Base-by-base conservation (phyloP, 2,888 invertebrate species). In the Ectemnius cavifrons region DNA sequence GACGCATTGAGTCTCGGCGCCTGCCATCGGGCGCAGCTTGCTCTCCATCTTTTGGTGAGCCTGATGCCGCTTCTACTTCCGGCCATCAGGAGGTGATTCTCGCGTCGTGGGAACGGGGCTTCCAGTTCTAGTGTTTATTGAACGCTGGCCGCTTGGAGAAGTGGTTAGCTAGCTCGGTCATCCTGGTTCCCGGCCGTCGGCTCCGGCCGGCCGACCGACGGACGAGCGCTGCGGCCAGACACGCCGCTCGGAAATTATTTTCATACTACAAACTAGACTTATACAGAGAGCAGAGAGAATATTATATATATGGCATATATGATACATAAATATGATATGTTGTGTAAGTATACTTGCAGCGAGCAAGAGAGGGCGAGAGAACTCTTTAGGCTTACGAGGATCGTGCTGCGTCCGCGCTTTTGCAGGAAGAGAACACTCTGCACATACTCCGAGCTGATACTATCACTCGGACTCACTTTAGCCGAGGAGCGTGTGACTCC, bases 111-210 rank as follows among this genome's bases (percentile, higher is more conserved):
- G 84, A 82, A 86, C 84, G 83, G 87, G 86, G 88, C 89, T 89
- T 89, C 89, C 89, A 89, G 83, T 86, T 83, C 80, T 88, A 88
- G 88, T 86, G 85, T 87, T 87, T 88, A 88, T 83, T 84, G 83
- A 80, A 77, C 80, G 80, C 72, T 80, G 75, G 67, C 75, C 84
- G 75, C 65, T 57, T 73, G 79, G 81, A 70, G 37, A 37, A 63
- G 58, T 70, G 74, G 73, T 61, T 28, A 46, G 63, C 61, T 63
- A 56, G 62, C 63, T 37, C 66, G 64, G 70, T 23, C 49, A 67
- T 65, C 45, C 73, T 71, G 65, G 64, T 73, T 70, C 71, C 75
- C 78, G 78, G 60, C 18, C 59, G 69, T 67, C 71, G 74, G 16
- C 67, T 73, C 75, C 78, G 77, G 63, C 60, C 68, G 77, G 74